A percentile compares a stretch with the other conserved stretches of the same genome.
Evolutionary conservation across 2,113 vertebrate genomes (phyloP).

Genomic region (Plecotus auritus): DNA sequence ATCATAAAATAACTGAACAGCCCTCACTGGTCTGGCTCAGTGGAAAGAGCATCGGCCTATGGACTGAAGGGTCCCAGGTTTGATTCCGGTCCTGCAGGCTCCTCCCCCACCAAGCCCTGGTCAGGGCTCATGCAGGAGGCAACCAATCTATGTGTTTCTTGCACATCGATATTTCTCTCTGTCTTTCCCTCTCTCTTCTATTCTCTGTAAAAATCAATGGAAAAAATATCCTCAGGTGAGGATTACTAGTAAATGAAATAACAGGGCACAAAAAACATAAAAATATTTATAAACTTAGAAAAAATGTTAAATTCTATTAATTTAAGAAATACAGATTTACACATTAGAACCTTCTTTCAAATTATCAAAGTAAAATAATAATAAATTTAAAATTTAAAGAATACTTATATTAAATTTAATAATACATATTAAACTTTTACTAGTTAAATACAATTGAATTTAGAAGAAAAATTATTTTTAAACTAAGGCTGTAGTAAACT

Average conservation of each 20-base stretch:
- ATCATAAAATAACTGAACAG: not conserved
- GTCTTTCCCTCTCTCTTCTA: too few relatives aligned
- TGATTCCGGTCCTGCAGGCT: too few relatives aligned
- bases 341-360: not conserved
- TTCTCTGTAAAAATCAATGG: too few relatives aligned
- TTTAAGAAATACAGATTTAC: not conserved
- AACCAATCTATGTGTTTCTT: too few relatives aligned
- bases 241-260: too few relatives aligned
- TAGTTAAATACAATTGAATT: not conserved
- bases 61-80: too few relatives aligned
- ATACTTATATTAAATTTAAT: not conserved
- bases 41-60: too few relatives aligned
- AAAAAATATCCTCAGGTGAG: too few relatives aligned
- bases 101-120: too few relatives aligned
- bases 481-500: not conserved
- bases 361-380: not conserved
- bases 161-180: too few relatives aligned
- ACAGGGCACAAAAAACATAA: not conserved
- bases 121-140: too few relatives aligned
- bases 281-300: not conserved
- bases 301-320: not conserved
- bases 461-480: conserved; percentile 14
- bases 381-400: not conserved
- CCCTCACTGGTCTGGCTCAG: too few relatives aligned
- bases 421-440: not conserved